Base-by-base conservation (phyloP, 2,888 invertebrate species). In the Sinodicranocentrus sp. region DNA sequence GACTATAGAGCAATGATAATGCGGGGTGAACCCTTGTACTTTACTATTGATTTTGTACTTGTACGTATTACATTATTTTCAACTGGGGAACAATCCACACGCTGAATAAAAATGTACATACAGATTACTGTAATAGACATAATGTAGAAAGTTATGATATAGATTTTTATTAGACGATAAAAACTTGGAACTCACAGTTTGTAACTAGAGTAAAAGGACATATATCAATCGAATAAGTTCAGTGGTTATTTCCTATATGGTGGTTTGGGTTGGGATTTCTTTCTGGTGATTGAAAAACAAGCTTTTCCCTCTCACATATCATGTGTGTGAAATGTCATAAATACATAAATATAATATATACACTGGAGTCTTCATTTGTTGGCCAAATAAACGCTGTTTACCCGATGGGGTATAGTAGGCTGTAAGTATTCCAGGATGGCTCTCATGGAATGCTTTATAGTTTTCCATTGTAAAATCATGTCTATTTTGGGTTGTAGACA, bases 81-180 rank as follows among this genome's bases (percentile, higher is more conserved):
- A 82, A 63, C 70, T 79, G 82, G 82, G 82, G 82, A 82, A 67
- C 57, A 73, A 73, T 73, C 67, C 28, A 82, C 73, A 73, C 82
- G 73, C 82, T 82, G 68, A 82, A 72, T 63, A 54, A 82, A 73
- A 43, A 48, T 82, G 73, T 68, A 73, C 65, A 73, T 39, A 59
- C 23, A 52, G 67, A 25, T 21, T 43, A 65, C 5, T 3, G 1
- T 33, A 6, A 17, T 19, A 1, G 21, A 21, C 8, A 39, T 23
- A 65, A 15, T 68, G 25, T 44, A 48, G 1, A 68, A 68, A 17
- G 2, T 39, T 48, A 48, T n/a, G 48, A 5, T 48, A 48, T n/a
- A 10, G 15, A 33, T 33, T 33, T n/a, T 48, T 8, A n/a, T n/a
- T 48, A 48, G 48, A 15, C n/a, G n/a, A n/a, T 33, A 33, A 33